A percentile compares a stretch with the other conserved stretches of the same genome.
Conservation (phyloP, 2,888 invertebrate species). For the Ctena decussata region DNA sequence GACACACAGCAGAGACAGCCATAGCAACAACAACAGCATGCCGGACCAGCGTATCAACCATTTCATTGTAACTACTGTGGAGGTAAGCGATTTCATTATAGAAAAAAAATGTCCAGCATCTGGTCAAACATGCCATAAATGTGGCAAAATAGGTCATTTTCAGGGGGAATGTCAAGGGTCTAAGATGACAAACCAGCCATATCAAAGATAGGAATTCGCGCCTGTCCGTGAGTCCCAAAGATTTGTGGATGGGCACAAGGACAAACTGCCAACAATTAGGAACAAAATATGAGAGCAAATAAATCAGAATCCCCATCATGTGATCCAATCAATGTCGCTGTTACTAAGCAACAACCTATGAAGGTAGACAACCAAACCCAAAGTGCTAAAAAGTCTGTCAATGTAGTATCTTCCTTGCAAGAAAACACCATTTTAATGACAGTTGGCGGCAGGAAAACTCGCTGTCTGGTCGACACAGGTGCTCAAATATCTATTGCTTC, state of each 20-base stretch:
- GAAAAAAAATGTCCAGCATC: constrained; percentile 3
- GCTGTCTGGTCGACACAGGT: no score
- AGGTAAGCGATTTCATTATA: not conserved
- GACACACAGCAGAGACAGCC: not conserved
- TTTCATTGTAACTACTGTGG: not conserved
- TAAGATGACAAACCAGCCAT: not conserved
- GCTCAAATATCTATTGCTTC: no score
- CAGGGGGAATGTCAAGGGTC: not conserved
- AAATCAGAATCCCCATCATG: no score
- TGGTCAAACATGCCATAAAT: not conserved
- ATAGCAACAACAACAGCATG: not conserved
- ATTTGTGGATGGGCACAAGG: constrained; percentile 5
- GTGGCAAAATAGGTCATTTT: not conserved
- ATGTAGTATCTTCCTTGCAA: no score
- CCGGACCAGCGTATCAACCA: not conserved
- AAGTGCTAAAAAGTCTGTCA: no score
- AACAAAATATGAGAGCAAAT: no score
- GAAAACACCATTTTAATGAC: no score
- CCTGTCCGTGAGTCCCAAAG: not conserved
- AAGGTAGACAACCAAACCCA: no score
- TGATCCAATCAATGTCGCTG: no score
- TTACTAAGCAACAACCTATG: not conserved
- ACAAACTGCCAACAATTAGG: not conserved
- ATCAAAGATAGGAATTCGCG: not conserved
- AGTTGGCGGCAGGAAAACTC: no score